Evolutionary conservation across 2,888 invertebrate species (phyloP), one percentile per base, ranked within the genome.

Genomic region (Leucozona laternaria): DNA sequence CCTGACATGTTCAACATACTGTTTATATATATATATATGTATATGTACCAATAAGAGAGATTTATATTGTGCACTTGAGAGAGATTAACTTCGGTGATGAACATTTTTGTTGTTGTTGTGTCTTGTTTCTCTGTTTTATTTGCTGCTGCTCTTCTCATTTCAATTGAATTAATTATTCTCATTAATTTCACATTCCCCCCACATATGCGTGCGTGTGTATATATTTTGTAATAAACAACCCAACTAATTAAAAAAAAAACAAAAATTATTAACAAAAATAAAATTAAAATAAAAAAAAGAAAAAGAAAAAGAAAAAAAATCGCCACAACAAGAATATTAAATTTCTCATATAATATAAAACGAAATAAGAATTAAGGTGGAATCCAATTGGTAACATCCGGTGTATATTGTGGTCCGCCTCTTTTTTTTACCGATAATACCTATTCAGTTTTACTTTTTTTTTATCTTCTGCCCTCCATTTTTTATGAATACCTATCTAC

Each of bases 301-400:
- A 13, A 50, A 72, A 17, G n/a, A n/a, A n/a, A 72, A 22, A 70
- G 15, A 43, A 20, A 48, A 20, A 45, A 72, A 17, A 48, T 10
- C 50, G 0, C 25, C 45, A 78, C 28, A 40, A n/a, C n/a, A 73
- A 53, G 53, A 72, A 50, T 53, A 53, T 45, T 40, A 45, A 53
- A 50, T 81, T 81, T 86, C 80, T 64, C 37, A 76, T 55, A 79
- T 34, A 28, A 60, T 13, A 73, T 28, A 79, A 82, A 62, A 79
- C 53, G 78, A 86, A 86, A 79, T 66, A 79, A 70, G 75, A 82
- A 86, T 82, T 86, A 86, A 86, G 86, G 86, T 86, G 53, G 86
- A 86, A 82, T 86, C 82, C 86, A 86, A 86, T 86, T 86, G 86
- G 86, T 86, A 86, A 79, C 86, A 86, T 86, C 86, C 86, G 86